Base-by-base conservation (phyloP, 2,888 invertebrate genomes). In the Eupithecia dodoneata region DNA sequence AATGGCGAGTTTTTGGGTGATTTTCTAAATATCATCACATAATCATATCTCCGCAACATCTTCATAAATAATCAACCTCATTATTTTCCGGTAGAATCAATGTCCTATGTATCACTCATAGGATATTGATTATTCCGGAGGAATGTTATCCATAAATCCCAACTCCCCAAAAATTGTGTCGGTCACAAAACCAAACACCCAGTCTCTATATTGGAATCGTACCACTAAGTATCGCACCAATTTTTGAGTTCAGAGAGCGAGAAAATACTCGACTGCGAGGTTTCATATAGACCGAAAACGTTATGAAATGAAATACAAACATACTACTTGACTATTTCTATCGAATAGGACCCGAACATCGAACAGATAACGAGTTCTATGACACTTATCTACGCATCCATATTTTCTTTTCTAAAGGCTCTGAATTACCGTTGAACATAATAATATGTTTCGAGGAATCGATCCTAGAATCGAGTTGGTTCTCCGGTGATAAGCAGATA, bases 381-480 rank as follows among this genome's bases (percentile, higher is more conserved):
- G 74, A 78, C 76, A 76, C 73, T 71, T 78, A 74, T 65, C 74
- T 72, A 70, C 65, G 71, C 74, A 74, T 78, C 74, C 72, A 76
- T 76, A 76, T 78, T 74, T 76, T 78, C 73, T 71, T 76, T 76
- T 72, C 41, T 69, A 71, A 52, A 45, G 67, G 74, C 71, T 72
- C 52, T 63, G 69, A 74, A 76, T 73, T 70, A 74, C 74, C 65
- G 59, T 45, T 71, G 74, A 74, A 73, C 75, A 71, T 74, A 73
- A 78, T 76, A 74, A 78, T 73, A 71, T 71, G 67, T 73, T 75
- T 78, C 30, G 30, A 30, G 78, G 47, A 76, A 78, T 75, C 59
- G 75, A 73, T 75, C 73, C 73, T 71, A 78, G 73, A 73, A 75
- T 73, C 71, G 71, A 73, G 47, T 47, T 55, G 66, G 55, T 55